A percentile compares a stretch with the other conserved stretches of the same genome.
Evolutionary conservation across 2,797 vertebrate genomes (phyloP).

Genomic region (Pipistrellus pygmaeus): DNA sequence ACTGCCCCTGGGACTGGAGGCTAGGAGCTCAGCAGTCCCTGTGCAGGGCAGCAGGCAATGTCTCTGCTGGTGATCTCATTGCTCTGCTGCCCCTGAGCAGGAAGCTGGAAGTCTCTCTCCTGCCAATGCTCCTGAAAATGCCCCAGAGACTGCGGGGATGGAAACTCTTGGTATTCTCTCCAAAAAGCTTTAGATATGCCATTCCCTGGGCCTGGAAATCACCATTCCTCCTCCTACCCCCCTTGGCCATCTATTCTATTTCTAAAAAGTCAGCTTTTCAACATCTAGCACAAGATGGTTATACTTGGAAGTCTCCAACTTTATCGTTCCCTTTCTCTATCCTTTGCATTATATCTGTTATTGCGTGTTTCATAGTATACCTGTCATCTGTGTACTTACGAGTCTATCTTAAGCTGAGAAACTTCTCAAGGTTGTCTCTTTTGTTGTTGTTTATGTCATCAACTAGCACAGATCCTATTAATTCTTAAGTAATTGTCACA

Average conservation of each 20-base stretch:
- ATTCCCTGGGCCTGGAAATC: neutral
- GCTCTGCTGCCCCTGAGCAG: rapidly evolving
- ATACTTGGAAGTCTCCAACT: neutral
- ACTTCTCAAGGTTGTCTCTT: neutral
- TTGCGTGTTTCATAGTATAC: neutral
- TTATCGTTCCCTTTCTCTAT: neutral
- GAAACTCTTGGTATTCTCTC: neutral
- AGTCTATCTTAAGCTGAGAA: neutral
- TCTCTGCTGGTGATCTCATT: neutral
- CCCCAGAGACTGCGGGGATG: neutral
- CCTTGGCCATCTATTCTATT: neutral
- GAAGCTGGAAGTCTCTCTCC: neutral
- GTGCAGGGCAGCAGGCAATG: rapidly evolving
- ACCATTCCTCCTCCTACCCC: neutral
- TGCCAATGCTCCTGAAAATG: neutral
- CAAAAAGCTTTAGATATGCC: neutral
- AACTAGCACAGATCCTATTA: neutral
- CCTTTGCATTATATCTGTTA: neutral
- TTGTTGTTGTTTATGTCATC: neutral
- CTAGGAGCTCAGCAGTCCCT: rapidly evolving
- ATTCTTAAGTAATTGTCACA: neutral
- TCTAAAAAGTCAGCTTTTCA: neutral
- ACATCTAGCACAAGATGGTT: neutral
- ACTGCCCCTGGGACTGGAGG: neutral
- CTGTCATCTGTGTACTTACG: neutral